Base-by-base conservation (phyloP, 2,888 invertebrate genomes). In the Sarcophaga variegata region DNA sequence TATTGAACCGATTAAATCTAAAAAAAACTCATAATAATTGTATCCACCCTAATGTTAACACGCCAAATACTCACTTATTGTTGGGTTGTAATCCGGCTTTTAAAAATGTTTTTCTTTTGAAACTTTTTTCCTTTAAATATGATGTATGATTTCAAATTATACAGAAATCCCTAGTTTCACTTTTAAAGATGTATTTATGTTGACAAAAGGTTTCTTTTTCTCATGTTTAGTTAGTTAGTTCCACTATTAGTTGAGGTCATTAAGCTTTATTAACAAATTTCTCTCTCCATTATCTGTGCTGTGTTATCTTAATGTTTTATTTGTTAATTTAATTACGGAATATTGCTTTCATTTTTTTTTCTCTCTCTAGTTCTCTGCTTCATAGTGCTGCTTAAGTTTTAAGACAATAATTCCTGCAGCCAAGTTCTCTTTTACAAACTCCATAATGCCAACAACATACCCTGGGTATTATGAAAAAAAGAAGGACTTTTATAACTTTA, bases 111-210 rank as follows among this genome's bases (percentile, higher is more conserved):
- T 47, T 2, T n/a, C 10, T 47, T 49, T 47, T 22, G 25, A 37
- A 10, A 37, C 37, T 37, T 37, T 25, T 64, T 71, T 27, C 10
- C 14, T 54, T 27, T 66, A 14, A 5, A 54, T 54, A 4, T 12
- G 0, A 25, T 64, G 25, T 14, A 27, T 11, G n/a, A 76, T 66
- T 76, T 66, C 14, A 5, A 76, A 76, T 54, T 37, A 76, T 67
- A 66, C 14, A 66, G 62, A 27, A 49, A 76, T 76, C 25, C 49
- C 45, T 66, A 64, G 49, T 79, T 71, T 79, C 14, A 69, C 2
- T 10, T 37, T 37, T 37, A 37, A 37, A 10, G 37, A 10, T 2
- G 8, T 37, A 8, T 37, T 37, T 37, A 37, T 37, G 37, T 37
- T 37, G 1, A 37, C 10, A 37, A 37, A 37, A 37, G 37, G 2